Evolutionary conservation across 2,797 vertebrate genomes (phyloP).

Genomic region (Notolepis coatsorum): DNA sequence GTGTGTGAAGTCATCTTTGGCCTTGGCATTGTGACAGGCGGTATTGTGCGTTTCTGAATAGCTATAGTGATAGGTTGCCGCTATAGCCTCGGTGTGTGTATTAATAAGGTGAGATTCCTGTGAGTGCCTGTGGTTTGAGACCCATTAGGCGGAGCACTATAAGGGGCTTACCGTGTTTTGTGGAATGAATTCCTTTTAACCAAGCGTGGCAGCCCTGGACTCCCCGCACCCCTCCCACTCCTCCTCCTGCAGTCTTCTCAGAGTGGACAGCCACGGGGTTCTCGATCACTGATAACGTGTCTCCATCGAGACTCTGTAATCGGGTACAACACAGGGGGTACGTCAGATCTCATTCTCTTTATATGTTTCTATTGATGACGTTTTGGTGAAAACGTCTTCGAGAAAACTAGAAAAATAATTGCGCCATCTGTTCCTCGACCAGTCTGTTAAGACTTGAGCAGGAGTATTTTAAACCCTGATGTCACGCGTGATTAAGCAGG

Average conservation of each 20-base stretch:
- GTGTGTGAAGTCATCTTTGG: conserved; percentile 2
- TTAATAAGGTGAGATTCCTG: background rate
- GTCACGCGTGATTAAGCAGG: conserved; percentile 11
- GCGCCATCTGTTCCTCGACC: conserved; percentile 35
- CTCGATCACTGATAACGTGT: conserved; percentile 76
- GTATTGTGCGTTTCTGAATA: background rate
- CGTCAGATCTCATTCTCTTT: conserved; percentile 22
- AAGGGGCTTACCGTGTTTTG: conserved; percentile 65
- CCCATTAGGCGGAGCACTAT: background rate
- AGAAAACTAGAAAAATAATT: background rate
- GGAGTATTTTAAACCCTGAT: conserved; percentile 13
- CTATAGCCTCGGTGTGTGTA: background rate
- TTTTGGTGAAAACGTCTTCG: background rate
- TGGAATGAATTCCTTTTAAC: conserved; percentile 65
- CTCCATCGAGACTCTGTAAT: conserved; percentile 76
- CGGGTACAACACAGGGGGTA: conserved; percentile 33
- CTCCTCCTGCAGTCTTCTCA: conserved; percentile 54
- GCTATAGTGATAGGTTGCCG: too few species aligned
- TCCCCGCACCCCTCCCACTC: conserved; percentile 41
- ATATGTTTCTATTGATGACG: too few species aligned
- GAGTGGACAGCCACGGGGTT: conserved; percentile 67
- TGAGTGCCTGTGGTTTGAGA: conserved; percentile 14
- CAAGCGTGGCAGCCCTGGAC: conserved; percentile 60
- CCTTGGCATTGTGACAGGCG: background rate
- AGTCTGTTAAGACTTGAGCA: conserved; percentile 50